phyloP scores from a whole-genome alignment of 2,888 invertebrate species.

The Anaspis maculata region DNA sequence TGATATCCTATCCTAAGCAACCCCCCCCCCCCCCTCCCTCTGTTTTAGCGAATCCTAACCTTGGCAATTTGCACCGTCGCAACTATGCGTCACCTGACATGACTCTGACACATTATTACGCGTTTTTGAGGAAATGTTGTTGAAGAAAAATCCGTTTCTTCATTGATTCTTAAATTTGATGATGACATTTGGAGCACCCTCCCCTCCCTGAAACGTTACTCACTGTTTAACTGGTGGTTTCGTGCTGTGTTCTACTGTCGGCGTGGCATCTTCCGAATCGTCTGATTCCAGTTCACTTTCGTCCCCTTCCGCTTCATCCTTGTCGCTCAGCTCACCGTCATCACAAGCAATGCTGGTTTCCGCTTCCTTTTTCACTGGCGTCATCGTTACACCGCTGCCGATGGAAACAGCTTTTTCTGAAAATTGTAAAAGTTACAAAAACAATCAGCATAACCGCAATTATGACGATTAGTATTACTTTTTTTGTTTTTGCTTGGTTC shows the following conservation, averaged over 20 bases:
- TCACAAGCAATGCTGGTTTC: conserved; percentile 54
- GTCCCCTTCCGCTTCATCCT: conserved; percentile 63
- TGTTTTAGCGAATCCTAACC: too few species aligned
- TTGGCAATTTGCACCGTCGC: too few species aligned
- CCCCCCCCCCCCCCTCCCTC: too few species aligned
- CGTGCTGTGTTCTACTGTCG: conserved; percentile 12
- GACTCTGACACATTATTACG: too few species aligned
- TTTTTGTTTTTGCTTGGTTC: conserved; percentile 39
- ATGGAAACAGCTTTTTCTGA: conserved; percentile 41
- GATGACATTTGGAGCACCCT: too few species aligned
- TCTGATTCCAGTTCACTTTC: conserved; percentile 59
- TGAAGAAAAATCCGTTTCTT: too few species aligned
- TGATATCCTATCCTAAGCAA: too few species aligned
- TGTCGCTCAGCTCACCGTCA: conserved; percentile 62
- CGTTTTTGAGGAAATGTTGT: too few species aligned
- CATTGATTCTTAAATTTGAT: too few species aligned
- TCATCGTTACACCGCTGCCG: conserved; percentile 54
- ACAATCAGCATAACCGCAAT: neutral
- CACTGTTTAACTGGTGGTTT: conserved; percentile 58
- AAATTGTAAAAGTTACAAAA: conserved; percentile 10
- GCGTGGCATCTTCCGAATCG: conserved; percentile 37
- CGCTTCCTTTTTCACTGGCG: conserved; percentile 45
- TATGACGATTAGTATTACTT: conserved; percentile 40
- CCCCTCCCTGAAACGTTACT: conserved; percentile 36
- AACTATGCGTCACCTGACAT: too few species aligned